These are phyloP conservation scores for Epizoanthus ramosus DNA, from an alignment of 92 coral and sea anemone genomes.

Conservation along the genomic window DNA sequence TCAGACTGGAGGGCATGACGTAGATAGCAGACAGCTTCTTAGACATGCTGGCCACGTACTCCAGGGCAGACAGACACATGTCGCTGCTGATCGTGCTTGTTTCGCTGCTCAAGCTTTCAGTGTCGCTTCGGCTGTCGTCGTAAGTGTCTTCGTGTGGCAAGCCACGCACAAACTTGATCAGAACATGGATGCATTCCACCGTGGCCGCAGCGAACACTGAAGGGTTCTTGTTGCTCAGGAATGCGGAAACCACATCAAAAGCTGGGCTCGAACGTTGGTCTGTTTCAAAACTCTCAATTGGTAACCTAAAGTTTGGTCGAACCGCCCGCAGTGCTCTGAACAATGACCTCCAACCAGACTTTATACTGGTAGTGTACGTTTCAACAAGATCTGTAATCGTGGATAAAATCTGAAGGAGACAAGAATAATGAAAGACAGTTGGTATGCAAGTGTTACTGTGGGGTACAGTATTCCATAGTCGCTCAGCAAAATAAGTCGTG, in stretches of 20 bases:
- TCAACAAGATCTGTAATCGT: constrained; percentile 79
- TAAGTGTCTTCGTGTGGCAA: constrained; percentile 67
- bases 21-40: constrained; percentile 93
- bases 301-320: constrained; percentile 53
- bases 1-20: constrained; percentile 95
- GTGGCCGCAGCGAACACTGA: constrained; percentile 96
- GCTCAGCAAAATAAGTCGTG: too few relatives aligned
- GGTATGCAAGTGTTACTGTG: too few relatives aligned
- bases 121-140: constrained; percentile 90
- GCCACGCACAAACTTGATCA: constrained; percentile 86
- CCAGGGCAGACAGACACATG: constrained; percentile 94
- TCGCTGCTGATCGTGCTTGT: constrained; percentile 66
- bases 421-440: not conserved
- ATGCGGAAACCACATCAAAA: constrained; percentile 81
- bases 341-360: constrained; percentile 97
- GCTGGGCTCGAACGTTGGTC: constrained; percentile 77
- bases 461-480: too few relatives aligned
- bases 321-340: constrained; percentile 77
- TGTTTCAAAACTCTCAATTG: constrained; percentile 56
- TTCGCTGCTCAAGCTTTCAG: constrained; percentile 83
- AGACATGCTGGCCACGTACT: constrained; percentile 82
- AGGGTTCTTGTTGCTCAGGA: constrained; percentile 88
- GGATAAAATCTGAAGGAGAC: constrained; percentile 64
- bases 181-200: constrained; percentile 86
- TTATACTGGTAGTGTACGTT: constrained; percentile 77